Conservation (phyloP, 1,140 invertebrate species). For the Mycetomoellerius zeteki region DNA sequence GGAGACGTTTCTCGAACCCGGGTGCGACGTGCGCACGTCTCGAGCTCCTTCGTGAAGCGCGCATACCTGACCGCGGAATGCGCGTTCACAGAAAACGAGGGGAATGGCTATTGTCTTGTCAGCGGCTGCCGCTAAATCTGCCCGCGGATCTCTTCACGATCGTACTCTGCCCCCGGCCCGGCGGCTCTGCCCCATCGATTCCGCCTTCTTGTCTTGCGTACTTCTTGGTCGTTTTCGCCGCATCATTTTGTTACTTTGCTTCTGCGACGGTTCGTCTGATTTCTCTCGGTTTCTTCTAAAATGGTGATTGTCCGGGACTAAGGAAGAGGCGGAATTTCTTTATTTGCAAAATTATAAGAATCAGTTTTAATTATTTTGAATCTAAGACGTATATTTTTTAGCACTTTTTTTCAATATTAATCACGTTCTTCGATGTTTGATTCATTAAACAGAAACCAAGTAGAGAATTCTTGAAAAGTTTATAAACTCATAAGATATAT, state of each 20-base stretch:
- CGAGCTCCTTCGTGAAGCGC: slow-evolving; percentile 65
- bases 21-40: slow-evolving; percentile 67
- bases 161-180: slow-evolving; percentile 68
- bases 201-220: slow-evolving; percentile 63
- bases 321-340: slow-evolving; percentile 3
- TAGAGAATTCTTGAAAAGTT: not conserved
- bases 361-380: not conserved
- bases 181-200: slow-evolving; percentile 45
- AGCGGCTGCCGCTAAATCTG: slow-evolving; percentile 84
- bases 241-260: slow-evolving; percentile 68
- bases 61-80: slow-evolving; percentile 80
- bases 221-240: slow-evolving; percentile 56
- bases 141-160: slow-evolving; percentile 83
- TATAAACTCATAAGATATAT: not conserved
- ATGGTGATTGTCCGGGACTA: not conserved
- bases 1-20: slow-evolving; percentile 49
- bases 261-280: slow-evolving; percentile 12
- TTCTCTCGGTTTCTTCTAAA: slow-evolving; percentile 34
- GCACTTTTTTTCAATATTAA: not conserved
- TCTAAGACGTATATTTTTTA: not conserved
- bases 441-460: not conserved
- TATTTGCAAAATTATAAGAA: not conserved
- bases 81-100: slow-evolving; percentile 79
- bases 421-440: not conserved
- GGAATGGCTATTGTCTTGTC: slow-evolving; percentile 85